Percentiles rank a stretch among this genome's conserved stretches.
phyloP scores from a whole-genome alignment of 2,888 invertebrate species.

The Drosophila meridionalis region DNA sequence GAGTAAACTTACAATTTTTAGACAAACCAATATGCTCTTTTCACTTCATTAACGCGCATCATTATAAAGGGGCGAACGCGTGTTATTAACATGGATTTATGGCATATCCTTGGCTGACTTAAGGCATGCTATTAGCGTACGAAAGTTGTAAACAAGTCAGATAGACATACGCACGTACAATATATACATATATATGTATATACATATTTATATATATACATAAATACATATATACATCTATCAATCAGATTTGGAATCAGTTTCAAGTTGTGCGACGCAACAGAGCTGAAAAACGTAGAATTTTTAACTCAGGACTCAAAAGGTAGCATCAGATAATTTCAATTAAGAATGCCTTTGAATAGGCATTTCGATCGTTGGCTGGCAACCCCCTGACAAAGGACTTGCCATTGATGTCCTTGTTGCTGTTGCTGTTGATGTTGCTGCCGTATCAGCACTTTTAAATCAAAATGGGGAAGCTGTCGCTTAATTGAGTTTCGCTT shows the following conservation, averaged over 20 bases:
- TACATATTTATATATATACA: neutral
- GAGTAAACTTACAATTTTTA: too few species aligned
- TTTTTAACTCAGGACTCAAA: slow-evolving; percentile 41
- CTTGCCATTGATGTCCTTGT: slow-evolving; percentile 67
- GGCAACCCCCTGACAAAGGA: slow-evolving; percentile 62
- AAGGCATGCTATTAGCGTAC: slow-evolving; percentile 69
- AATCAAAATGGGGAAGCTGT: slow-evolving; percentile 60
- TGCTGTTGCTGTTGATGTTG: slow-evolving; percentile 4
- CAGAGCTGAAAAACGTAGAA: slow-evolving; percentile 71
- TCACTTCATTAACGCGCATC: neutral
- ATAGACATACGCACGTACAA: neutral
- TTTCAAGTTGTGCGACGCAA: slow-evolving; percentile 40
- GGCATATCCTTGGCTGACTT: slow-evolving; percentile 72
- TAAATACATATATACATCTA: slow-evolving; percentile 5
- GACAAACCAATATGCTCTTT: neutral
- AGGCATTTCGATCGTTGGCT: slow-evolving; percentile 56
- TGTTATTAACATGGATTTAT: slow-evolving; percentile 80
- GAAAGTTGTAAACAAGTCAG: slow-evolving; percentile 66
- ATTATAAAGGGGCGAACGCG: slow-evolving; percentile 29
- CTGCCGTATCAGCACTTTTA: slow-evolving; percentile 75
- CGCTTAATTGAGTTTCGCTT: slow-evolving; percentile 80
- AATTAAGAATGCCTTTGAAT: slow-evolving; percentile 77
- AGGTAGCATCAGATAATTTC: slow-evolving; percentile 77
- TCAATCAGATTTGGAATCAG: slow-evolving; percentile 43
- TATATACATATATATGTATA: slow-evolving; percentile 2